Percentiles rank a stretch among this genome's conserved stretches.
These are phyloP conservation scores for Zaprionus africanus DNA, from an alignment of 1,140 invertebrate genomes.

Conservation along the genomic window DNA sequence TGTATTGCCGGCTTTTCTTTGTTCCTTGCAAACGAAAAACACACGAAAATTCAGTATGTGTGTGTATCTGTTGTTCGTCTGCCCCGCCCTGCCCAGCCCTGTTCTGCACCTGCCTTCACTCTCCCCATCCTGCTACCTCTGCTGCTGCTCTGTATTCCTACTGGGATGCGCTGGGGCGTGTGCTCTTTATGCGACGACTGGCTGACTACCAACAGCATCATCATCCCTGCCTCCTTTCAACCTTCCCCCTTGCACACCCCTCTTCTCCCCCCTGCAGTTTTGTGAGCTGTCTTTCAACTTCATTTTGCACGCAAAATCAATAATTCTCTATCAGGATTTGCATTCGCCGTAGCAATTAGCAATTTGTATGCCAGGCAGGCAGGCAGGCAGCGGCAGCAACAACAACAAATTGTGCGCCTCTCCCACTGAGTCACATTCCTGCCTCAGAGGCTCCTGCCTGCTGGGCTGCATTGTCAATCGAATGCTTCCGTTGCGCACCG, in stretches of 20 bases:
- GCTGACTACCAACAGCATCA: constrained; percentile 14
- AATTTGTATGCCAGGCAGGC: constrained; percentile 50
- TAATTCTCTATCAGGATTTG: constrained; percentile 77
- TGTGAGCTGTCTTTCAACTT: constrained; percentile 55
- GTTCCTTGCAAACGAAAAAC: constrained; percentile 28
- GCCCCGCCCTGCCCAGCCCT: background rate
- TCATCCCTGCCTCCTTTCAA: background rate
- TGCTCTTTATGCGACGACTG: constrained; percentile 37
- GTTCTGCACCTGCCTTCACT: constrained; percentile 12
- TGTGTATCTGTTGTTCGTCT: constrained; percentile 58
- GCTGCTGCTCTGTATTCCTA: background rate
- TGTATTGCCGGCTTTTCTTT: constrained; percentile 33
- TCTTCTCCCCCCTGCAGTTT: constrained; percentile 10
- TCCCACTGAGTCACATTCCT: constrained; percentile 34
- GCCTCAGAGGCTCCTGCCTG: background rate
- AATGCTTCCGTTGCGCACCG: constrained; percentile 77
- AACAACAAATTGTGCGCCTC: constrained; percentile 20
- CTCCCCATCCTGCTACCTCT: background rate
- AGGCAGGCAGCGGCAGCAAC: constrained; percentile 1
- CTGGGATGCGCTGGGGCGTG: constrained; percentile 29
- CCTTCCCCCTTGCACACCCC: too few species aligned
- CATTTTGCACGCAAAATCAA: constrained; percentile 74
- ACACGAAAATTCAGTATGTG: constrained; percentile 38
- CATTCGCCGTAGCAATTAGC: constrained; percentile 45
- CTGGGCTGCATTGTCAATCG: constrained; percentile 47